Evolutionary conservation across 2,888 invertebrate species (phyloP).

Genomic region (Tricholauxania praeusta): DNA sequence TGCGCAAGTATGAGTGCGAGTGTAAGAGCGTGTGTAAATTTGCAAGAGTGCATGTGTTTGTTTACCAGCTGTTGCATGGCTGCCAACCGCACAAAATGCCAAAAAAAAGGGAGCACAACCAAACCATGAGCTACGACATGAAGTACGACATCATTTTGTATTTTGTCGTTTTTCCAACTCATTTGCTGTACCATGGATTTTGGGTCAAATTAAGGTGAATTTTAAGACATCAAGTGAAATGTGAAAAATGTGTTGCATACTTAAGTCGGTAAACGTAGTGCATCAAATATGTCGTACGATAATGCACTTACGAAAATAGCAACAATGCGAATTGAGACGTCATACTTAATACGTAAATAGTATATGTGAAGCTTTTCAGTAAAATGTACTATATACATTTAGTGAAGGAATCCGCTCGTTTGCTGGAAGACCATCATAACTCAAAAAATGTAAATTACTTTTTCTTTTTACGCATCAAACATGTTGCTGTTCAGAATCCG

Average conservation of each 20-base stretch:
- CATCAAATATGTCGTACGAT: too few relatives aligned
- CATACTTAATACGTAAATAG: too few relatives aligned
- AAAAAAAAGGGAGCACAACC: background rate
- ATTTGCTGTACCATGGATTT: background rate
- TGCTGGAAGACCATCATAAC: too few relatives aligned
- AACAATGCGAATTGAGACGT: too few relatives aligned
- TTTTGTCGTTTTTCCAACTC: background rate
- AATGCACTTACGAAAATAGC: too few relatives aligned
- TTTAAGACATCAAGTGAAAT: background rate
- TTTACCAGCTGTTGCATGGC: slow-evolving; percentile 19
- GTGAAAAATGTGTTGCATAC: background rate
- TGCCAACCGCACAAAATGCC: slow-evolving; percentile 20
- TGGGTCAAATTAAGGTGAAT: slow-evolving; percentile 9
- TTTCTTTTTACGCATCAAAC: too few relatives aligned
- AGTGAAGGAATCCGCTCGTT: too few relatives aligned
- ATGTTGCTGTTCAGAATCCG: too few relatives aligned
- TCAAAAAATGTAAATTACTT: too few relatives aligned
- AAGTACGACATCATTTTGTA: background rate
- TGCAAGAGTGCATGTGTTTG: background rate
- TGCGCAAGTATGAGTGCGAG: slow-evolving; percentile 6
- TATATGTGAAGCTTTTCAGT: too few relatives aligned
- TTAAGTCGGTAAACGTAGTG: too few relatives aligned
- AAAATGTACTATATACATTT: too few relatives aligned
- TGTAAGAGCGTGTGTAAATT: slow-evolving; percentile 16
- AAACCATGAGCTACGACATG: background rate